phyloP scores from a whole-genome alignment of 2,113 vertebrate species.

The Gasterosteus aculeatus region DNA sequence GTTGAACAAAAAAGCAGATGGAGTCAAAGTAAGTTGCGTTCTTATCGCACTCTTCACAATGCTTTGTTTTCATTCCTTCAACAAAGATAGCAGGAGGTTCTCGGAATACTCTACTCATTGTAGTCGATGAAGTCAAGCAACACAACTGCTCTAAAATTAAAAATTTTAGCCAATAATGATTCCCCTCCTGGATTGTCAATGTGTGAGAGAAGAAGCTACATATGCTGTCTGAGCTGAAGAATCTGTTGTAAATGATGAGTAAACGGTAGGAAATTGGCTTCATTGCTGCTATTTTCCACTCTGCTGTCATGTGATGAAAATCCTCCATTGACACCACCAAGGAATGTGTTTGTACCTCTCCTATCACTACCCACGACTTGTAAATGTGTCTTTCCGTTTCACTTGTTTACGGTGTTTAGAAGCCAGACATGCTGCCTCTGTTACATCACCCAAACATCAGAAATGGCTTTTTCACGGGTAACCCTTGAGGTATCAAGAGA shows the following conservation, averaged over 20 bases:
- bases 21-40: slow-evolving; percentile 90
- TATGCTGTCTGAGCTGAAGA: slow-evolving; percentile 12
- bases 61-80: not conserved
- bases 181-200: not conserved
- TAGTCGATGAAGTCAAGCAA: not conserved
- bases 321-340: slow-evolving; percentile 6
- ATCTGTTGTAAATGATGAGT: slow-evolving; percentile 21
- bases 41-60: not conserved
- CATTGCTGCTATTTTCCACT: slow-evolving; percentile 12
- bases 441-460: not conserved
- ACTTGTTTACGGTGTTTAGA: slow-evolving; percentile 3
- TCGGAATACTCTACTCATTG: not conserved
- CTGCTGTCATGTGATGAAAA: slow-evolving; percentile 11
- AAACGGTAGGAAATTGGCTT: not conserved
- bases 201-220: not conserved
- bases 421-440: not conserved
- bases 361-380: not conserved
- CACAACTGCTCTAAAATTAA: not conserved
- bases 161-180: slow-evolving; percentile 18
- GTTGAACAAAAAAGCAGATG: slow-evolving; percentile 93
- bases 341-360: not conserved
- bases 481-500: not conserved
- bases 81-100: not conserved
- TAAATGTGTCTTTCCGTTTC: slow-evolving; percentile 14
- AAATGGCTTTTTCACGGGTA: not conserved